Evolutionary conservation across 1,140 invertebrate species (phyloP), one percentile per base, ranked within the genome.

Genomic region (Euglossa dilemma): DNA sequence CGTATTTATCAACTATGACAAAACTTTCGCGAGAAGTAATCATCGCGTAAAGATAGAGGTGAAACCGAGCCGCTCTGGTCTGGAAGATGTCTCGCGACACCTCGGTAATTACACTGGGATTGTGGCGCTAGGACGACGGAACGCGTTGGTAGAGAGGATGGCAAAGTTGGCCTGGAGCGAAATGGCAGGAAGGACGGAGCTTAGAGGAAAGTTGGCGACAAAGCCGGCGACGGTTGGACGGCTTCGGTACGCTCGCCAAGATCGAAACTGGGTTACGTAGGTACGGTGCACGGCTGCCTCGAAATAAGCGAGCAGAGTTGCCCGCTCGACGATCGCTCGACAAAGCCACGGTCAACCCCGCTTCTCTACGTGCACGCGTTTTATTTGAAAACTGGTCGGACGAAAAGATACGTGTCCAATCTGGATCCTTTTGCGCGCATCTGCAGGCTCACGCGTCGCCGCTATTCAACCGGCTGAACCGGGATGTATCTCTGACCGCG

Each of bases 201-300:
- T 16, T 23, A 9, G 36, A 23, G 18, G 9, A 23, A 12, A 75
- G 74, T 84, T 87, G 76, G 47, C 50, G 70, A 84, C 79, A 79
- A 83, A 83, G 75, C 61, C 43, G 8, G 36, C 54, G 25, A 43
- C 43, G 71, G 66, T 69, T 83, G 63, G 85, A 66, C 56, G 69
- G 52, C 61, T 43, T 25, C 63, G 80, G 78, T 56, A 50, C 59
- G 50, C 25, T 72, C 61, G 67, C 20, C 77, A 50, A 69, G 54
- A 50, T 54, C 56, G 87, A 82, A 87, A 87, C 78, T 88, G 59
- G 87, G 87, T 88, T 87, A 88, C 72, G 75, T 87, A 88, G 67
- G 75, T 72, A 85, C 66, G 64, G 36, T 20, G 28, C n/a, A 45
- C 54, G 4, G 2, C 43, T 8, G 50, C 25, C 64, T 69, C 66